A percentile compares a stretch with the other conserved stretches of the same genome.
Conservation (phyloP, 2,113 vertebrate species). For the Xiphias gladius region DNA sequence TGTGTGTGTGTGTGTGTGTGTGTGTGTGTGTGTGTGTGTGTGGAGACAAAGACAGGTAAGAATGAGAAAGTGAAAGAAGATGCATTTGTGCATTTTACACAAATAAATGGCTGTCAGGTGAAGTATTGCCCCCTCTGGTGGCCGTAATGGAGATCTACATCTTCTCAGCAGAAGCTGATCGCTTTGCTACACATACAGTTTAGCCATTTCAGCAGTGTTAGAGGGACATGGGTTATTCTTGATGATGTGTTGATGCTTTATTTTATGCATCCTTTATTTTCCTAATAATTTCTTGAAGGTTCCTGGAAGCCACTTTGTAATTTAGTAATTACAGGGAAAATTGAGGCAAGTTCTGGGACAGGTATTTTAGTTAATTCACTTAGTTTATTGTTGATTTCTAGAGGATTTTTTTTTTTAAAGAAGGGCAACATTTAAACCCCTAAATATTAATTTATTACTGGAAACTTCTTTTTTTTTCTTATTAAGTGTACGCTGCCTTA, state of each 20-base stretch:
- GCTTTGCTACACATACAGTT: background rate
- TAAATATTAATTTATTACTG: background rate
- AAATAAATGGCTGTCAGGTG: background rate
- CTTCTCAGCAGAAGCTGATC: background rate
- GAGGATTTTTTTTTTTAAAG: too few species aligned
- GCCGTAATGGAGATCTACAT: background rate
- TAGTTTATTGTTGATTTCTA: background rate
- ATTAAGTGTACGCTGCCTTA: too few species aligned
- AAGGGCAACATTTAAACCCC: background rate
- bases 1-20: background rate
- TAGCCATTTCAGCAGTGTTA: background rate
- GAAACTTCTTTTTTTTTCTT: too few species aligned
- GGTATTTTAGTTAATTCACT: background rate
- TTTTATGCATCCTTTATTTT: background rate
- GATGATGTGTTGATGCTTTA: background rate
- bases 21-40: background rate
- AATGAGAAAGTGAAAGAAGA: background rate
- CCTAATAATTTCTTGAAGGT: background rate
- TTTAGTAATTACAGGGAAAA: background rate
- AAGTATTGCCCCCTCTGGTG: constrained; percentile 62
- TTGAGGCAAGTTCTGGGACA: background rate
- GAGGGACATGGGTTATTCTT: background rate
- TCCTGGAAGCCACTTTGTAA: background rate
- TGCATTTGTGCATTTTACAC: constrained; percentile 22
- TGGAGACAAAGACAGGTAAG: background rate